Base-by-base conservation (phyloP, 64 coral and sea anemone species). In the Pachyseris speciosa region DNA sequence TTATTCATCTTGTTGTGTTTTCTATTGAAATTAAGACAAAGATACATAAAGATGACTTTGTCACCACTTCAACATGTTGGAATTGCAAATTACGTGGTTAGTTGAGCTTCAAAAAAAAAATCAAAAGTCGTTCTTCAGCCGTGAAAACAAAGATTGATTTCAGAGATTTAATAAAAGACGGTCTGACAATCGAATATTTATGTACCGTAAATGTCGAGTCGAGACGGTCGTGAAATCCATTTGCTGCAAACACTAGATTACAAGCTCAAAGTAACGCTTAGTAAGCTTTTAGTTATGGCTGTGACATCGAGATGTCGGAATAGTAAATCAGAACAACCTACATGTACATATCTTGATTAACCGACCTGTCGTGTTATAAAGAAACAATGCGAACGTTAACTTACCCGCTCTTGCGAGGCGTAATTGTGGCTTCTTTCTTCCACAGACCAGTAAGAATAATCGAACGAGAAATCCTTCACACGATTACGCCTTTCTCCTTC, bases 391-490 rank as follows among this genome's bases (percentile, higher is more conserved):
- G 30, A 15, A 5, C 22, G 27, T 24, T 61, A 58, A 16, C 49
- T 92, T 64, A 98, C 97, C 83, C 90, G 83, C 26, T 99, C 93
- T 90, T 99, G 97, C 5, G 89, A 85, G 26, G 88, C 69, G 40
- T 89, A 99, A 90, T 99, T 85, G 6, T 79, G 84, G 68, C 90
- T 95, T 74, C 69, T 89, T 20, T 79, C 42, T n/a, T 95, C 94
- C 7, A 91, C 86, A 40, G 97, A 99, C 97, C 97, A 99, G 87
- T 99, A 99, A 7, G 97, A 99, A 87, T 86, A 86, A 74, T 99
- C 97, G 51, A 99, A 99, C 5, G 97, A 90, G 37, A 99, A 99
- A 75, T 99, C 97, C 37, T 99, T 99, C 0, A 99, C 86, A 68
- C 74, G 66, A 25, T 95, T 83, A 42, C 77, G 65, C 45, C 91